These are phyloP conservation scores for Archocentrus centrarchus DNA, from an alignment of 2,113 vertebrate species.

Conservation along the genomic window DNA sequence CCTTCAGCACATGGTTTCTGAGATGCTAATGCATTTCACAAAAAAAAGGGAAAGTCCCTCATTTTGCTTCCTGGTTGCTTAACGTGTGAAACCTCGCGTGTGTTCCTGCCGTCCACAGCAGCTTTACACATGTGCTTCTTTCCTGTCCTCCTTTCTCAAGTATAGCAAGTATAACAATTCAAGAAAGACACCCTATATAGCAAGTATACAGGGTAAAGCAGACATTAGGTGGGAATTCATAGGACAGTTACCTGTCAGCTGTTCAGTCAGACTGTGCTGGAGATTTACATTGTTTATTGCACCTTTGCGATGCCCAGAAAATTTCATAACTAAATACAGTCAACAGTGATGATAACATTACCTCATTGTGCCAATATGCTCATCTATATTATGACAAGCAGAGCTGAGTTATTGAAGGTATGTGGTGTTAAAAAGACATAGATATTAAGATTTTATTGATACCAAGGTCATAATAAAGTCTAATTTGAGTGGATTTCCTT, in stretches of 20 bases:
- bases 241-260: background rate
- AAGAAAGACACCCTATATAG: too few species aligned
- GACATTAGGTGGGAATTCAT: background rate
- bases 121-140: background rate
- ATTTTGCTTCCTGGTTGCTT: background rate
- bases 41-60: background rate
- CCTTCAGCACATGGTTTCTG: background rate
- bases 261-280: background rate
- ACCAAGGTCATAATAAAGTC: too few species aligned
- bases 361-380: too few species aligned
- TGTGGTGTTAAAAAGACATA: too few species aligned
- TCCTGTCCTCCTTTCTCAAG: constrained; percentile 6
- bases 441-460: too few species aligned
- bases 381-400: too few species aligned
- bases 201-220: too few species aligned
- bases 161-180: background rate
- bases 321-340: background rate
- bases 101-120: background rate
- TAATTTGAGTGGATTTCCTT: too few species aligned
- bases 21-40: background rate
- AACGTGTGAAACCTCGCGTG: background rate
- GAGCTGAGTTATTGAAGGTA: too few species aligned
- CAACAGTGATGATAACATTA: too few species aligned
- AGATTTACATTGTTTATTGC: background rate
- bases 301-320: background rate